A percentile compares a stretch with the other conserved stretches of the same genome.
Evolutionary conservation across 2,888 invertebrate species (phyloP).

Genomic region (Cephus runcator): DNA sequence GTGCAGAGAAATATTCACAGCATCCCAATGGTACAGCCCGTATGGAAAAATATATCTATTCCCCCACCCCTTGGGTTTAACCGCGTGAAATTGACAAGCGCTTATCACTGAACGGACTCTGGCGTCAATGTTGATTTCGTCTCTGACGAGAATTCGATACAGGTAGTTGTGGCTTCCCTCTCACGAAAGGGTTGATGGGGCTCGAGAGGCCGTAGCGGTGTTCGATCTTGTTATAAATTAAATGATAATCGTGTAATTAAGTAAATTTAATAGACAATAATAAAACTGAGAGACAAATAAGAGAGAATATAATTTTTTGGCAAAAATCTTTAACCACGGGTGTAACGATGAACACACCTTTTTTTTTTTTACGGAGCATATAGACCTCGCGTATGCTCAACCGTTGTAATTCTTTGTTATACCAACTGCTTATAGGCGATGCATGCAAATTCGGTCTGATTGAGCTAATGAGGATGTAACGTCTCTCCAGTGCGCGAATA

Average conservation of each 20-base stretch:
- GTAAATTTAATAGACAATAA: background rate
- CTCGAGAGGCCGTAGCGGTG: constrained; percentile 48
- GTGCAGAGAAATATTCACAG: background rate
- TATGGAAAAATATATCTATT: background rate
- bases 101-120: background rate
- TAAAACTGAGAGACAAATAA: background rate
- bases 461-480: constrained; percentile 50
- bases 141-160: background rate
- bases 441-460: constrained; percentile 48
- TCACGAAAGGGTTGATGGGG: constrained; percentile 13
- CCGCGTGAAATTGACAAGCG: background rate
- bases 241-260: constrained; percentile 31
- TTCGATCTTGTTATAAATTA: constrained; percentile 50
- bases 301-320: no score
- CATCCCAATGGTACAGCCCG: background rate
- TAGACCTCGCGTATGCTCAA: background rate
- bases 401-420: background rate
- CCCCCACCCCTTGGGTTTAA: background rate
- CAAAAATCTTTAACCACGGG: no score
- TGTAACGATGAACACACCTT: no score
- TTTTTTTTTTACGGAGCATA: no score
- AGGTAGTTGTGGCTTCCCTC: background rate
- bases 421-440: constrained; percentile 29
- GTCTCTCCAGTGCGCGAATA: constrained; percentile 19
- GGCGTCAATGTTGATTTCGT: background rate